Base-by-base conservation (phyloP, 1,140 invertebrate species). In the Galleria mellonella region DNA sequence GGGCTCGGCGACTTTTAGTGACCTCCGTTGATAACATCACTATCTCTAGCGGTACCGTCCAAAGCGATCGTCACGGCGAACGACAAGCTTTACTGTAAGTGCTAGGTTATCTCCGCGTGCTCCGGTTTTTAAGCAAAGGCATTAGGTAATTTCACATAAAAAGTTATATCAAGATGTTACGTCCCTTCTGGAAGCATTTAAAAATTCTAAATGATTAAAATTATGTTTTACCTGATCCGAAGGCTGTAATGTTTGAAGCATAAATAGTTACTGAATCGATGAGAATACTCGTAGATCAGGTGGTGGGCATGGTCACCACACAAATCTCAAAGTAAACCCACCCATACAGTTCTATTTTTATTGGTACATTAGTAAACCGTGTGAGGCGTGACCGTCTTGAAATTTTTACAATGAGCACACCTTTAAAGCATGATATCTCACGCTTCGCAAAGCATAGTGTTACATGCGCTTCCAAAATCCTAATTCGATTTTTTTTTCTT, bases 1-100 rank as follows among this genome's bases (percentile, higher is more conserved):
- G 61, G 65, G 64, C 64, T 67, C 72, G 69, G 69, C 69, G 78
- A 69, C 78, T 50, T 75, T 83, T 76, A 76, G 72, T 73, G 75
- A 71, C 62, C 62, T 81, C 64, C 72, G 71, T 51, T 50, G 68
- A 61, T 69, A 67, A 59, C 66, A 62, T 66, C 72, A 74, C 62
- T 70, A 67, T 75, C 65, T 46, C 58, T 70, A 73, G 74, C 66
- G 59, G 73, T 69, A 57, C 70, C 72, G 63, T 73, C 71, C 68
- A 72, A 79, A 83, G 78, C 78, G 69, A 66, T 71, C 77, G 70
- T 65, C 57, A 54, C 65, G 69, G 60, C 47, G 51, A 62, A 82
- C 76, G 78, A 64, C 69, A 85, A 85, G 82, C 82, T 79, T 23
- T 78, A 83, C 82, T 85, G 82, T 85, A 85, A 85, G 82, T 85